Evolutionary conservation across 2,113 vertebrate species (phyloP), one percentile per base, ranked within the genome.

Genomic region (Neogobius melanostomus): DNA sequence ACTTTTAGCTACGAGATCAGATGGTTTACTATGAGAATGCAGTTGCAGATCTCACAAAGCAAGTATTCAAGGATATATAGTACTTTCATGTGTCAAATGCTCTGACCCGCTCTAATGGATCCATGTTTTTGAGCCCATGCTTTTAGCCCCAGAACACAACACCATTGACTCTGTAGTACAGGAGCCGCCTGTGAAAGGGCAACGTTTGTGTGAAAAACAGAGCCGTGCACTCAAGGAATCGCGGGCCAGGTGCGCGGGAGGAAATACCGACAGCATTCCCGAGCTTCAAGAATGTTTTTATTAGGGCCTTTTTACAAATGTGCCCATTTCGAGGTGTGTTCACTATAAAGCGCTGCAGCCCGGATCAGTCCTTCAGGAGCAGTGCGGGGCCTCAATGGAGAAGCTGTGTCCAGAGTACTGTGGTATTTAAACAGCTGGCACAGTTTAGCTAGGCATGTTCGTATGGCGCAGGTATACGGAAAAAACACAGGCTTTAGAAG

Each of bases 371-470:
- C 84, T 90, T 88, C 91, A 92, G 88, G 53, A 21, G 84, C 88
- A 66, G 84, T 91, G 91, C 86, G 81, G 73, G 10, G 79, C 78
- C 91, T 88, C 86, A 88, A 93, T 94, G 92, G 87, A 83, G 92
- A 88, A 92, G 81, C 94, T 93, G 93, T 94, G 94, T 94, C 21
- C 87, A 88, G 82, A 87, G 56, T 64, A 53, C 69, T 66, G 44
- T 82, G 83, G 85, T 90, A 89, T 95, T 95, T 93, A 71, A 87
- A 92, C 95, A 95, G 96, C 95, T 95, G 95, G 92, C 90, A 92
- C 83, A 87, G 5, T 89, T 95, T 92, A 93, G 90, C 72, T 87
- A 85, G 71, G 92, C 88, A 56, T 85, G 82, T 92, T 89, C 57
- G 81, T 88, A 51, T 14, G 68, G 77, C 82, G 83, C 80, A 85